Evolutionary conservation across 2,113 vertebrate genomes (phyloP), one percentile per base, ranked within the genome.

Genomic region (Mirounga angustirostris): DNA sequence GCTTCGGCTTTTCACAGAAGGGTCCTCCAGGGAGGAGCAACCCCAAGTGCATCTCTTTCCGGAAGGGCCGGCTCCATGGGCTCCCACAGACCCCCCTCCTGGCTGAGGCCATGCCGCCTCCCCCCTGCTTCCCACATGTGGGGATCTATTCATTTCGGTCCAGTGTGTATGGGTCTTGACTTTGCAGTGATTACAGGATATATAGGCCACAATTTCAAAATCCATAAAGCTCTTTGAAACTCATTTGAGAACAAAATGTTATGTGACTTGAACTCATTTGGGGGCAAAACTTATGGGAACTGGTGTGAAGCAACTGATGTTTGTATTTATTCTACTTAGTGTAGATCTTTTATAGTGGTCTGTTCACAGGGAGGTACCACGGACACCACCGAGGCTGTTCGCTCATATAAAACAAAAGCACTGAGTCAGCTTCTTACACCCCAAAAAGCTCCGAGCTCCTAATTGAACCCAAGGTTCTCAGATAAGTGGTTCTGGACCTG

Each of bases 121-220:
- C 59, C 14, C 0, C 24, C 22, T 1, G 33, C 12, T 18, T 9
- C 16, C 82, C 33, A 0, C 1, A 0, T 0, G 0, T 9, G 1
- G 43, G 7, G 2, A 0, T 14, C 26, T n/a, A 40, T 8, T 54
- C 61, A 0, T 63, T 52, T 9, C 2, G 18, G 80, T 0, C 12
- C 14, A 13, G 4, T 0, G 13, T 56, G n/a, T 40, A 15, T 4
- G 1, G 26, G 21, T 5, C 11, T 10, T 1, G 0, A 65, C 22
- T 73, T 21, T 14, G 1, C 82, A 89, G 24, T 4, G 21, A 73
- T 26, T 19, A 24, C 63, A 24, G 26, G 36, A 2, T 5, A 50
- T 0, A 3, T 4, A 83, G 80, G 50, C n/a, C 80, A 94, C 50
- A 22, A 63, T 71, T 85, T 54, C 71, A 58, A 78, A 67, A 40